Base-by-base conservation (phyloP, 2,888 invertebrate genomes). In the Macropis europaea region DNA sequence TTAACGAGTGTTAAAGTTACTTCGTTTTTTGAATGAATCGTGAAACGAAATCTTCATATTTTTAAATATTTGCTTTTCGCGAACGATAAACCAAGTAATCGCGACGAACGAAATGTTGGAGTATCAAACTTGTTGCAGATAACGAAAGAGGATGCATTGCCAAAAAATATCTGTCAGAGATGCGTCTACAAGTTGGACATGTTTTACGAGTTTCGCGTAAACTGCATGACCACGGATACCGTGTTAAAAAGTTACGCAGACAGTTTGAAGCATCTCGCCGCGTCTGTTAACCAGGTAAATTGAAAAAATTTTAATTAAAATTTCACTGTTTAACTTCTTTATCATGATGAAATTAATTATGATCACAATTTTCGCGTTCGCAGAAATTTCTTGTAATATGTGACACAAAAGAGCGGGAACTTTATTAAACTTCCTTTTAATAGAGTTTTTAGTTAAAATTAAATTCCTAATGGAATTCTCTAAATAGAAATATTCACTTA, bases 141-240 rank as follows among this genome's bases (percentile, higher is more conserved):
- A 88, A 93, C 93, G 84, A 94, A 94, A 89, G 94, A 94, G 88
- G 94, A 94, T 90, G 93, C 92, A 84, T 90, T 94, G 80, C 94
- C 94, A 57, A 94, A 94, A 91, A 94, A 93, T 90, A 94, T 94
- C 85, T 94, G 94, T 88, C 94, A 94, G 89, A 91, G 92, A 57
- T 94, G 94, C 88, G 90, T 94, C 77, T 92, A 92, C 48, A 91
- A 93, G 48, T 89, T 94, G 84, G 94, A 94, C 70, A 93, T 94
- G 89, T 91, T 94, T 77, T 94, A 93, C 89, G 94, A 94, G 84
- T 94, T 94, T 92, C 92, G 94, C 24, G 92, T 93, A 83, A 93
- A 92, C 87, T 93, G 93, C 83, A 91, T 94, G 85, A 92, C 93
- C 82, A 94, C 93, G 5, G 94, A 94, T 88, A 93, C 93, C 11